Evolutionary conservation across 2,888 invertebrate species (phyloP).

Genomic region (Embidobia sp.): DNA sequence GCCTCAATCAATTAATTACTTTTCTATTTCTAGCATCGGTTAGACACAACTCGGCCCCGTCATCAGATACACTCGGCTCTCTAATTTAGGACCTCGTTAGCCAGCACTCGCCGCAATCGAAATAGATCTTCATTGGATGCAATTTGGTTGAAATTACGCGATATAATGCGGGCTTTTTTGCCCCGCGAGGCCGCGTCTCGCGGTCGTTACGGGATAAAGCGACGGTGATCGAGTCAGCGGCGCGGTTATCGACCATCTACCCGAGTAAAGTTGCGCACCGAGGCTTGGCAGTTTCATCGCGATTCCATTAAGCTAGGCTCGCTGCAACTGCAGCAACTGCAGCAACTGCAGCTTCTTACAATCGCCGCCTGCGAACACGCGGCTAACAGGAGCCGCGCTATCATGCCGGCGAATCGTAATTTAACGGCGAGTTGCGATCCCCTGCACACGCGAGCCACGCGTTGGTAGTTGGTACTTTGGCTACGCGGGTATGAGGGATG

Average conservation of each 20-base stretch:
- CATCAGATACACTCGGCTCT: constrained; percentile 29
- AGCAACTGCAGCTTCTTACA: constrained; percentile 54
- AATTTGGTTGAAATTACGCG: constrained; percentile 47
- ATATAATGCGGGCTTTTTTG: constrained; percentile 23
- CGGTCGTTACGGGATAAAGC: neutral
- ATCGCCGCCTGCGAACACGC: constrained; percentile 57
- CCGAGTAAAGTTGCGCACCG: constrained; percentile 43
- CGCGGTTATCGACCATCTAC: constrained; percentile 66
- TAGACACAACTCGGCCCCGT: constrained; percentile 38
- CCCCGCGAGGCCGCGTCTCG: no score
- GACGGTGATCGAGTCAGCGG: constrained; percentile 63
- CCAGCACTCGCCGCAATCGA: constrained; percentile 19
- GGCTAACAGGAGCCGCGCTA: constrained; percentile 65
- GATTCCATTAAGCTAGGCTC: constrained; percentile 70
- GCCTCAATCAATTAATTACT: constrained; percentile 55
- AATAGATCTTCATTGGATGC: constrained; percentile 34
- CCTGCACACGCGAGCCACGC: constrained; percentile 66
- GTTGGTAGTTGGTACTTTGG: constrained; percentile 40
- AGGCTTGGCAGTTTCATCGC: constrained; percentile 65
- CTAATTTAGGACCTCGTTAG: constrained; percentile 44
- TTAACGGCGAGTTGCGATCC: constrained; percentile 57
- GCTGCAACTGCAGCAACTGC: constrained; percentile 49
- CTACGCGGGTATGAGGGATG: constrained; percentile 56
- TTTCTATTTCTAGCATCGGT: constrained; percentile 54
- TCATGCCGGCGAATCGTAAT: constrained; percentile 67